These are phyloP conservation scores for Erynnis tages DNA, from an alignment of 2,888 invertebrate species.

Conservation along the genomic window DNA sequence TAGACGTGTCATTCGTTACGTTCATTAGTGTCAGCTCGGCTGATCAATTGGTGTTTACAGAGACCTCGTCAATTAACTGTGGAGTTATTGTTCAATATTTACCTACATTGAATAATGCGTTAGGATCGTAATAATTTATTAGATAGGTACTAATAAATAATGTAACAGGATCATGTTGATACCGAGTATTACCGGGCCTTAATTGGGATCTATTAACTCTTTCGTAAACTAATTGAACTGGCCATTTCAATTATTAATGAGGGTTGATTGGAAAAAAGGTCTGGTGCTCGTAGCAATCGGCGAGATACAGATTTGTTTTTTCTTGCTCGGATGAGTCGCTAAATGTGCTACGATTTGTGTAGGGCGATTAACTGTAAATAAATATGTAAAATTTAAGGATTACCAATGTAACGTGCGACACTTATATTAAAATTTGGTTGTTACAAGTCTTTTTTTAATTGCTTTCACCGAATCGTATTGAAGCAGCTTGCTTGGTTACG, in stretches of 20 bases:
- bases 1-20: constrained; percentile 26
- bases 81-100: constrained; percentile 24
- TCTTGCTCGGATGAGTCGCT: too few species aligned
- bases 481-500: too few species aligned
- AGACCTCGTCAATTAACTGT: constrained; percentile 25
- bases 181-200: not conserved
- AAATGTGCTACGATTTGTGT: too few species aligned
- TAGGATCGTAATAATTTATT: not conserved
- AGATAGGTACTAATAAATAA: too few species aligned
- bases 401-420: too few species aligned
- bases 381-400: too few species aligned
- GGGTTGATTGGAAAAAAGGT: constrained; percentile 7
- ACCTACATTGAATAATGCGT: constrained; percentile 18
- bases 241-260: constrained; percentile 3
- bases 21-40: constrained; percentile 31
- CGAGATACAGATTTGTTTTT: not conserved
- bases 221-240: constrained; percentile 8
- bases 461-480: too few species aligned
- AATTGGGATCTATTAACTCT: constrained; percentile 3
- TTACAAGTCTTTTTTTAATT: too few species aligned
- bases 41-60: constrained; percentile 34
- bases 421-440: too few species aligned
- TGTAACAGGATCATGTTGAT: not conserved
- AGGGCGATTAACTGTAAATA: too few species aligned
- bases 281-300: not conserved